Evolutionary conservation across 1,140 invertebrate genomes (phyloP).

Genomic region (Drosophila mojavensis): DNA sequence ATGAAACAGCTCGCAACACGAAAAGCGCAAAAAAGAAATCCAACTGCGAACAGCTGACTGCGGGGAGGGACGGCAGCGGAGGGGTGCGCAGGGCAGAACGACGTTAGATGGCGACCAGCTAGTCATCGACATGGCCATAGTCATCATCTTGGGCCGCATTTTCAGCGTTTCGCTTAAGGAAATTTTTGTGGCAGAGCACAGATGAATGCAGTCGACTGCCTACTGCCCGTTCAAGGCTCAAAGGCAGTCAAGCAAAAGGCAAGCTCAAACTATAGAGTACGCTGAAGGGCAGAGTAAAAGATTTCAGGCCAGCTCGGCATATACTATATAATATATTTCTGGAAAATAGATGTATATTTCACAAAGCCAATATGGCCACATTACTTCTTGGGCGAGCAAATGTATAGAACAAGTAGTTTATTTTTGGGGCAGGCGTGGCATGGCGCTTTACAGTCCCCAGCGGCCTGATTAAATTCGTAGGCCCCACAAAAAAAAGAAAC

Average conservation of each 20-base stretch:
- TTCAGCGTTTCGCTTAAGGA: constrained; percentile 64
- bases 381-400: background rate
- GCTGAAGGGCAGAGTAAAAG: too few relatives aligned
- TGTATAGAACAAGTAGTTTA: constrained; percentile 24
- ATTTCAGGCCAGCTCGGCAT: background rate
- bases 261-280: too few relatives aligned
- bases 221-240: background rate
- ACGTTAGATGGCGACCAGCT: constrained; percentile 10
- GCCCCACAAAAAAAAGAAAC: constrained; percentile 20
- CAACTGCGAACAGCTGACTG: constrained; percentile 49
- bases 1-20: constrained; percentile 37
- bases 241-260: background rate
- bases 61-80: background rate
- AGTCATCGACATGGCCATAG: constrained; percentile 67
- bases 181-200: constrained; percentile 44
- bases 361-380: background rate
- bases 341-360: background rate
- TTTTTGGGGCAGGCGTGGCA: constrained; percentile 13
- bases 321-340: too few relatives aligned
- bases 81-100: constrained; percentile 3
- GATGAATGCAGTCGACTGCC: background rate
- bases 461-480: constrained; percentile 79
- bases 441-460: constrained; percentile 76
- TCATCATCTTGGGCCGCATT: constrained; percentile 66
- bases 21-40: constrained; percentile 53